Base-by-base conservation (phyloP, 2,888 invertebrate genomes). In the Chydorus sphaericus region DNA sequence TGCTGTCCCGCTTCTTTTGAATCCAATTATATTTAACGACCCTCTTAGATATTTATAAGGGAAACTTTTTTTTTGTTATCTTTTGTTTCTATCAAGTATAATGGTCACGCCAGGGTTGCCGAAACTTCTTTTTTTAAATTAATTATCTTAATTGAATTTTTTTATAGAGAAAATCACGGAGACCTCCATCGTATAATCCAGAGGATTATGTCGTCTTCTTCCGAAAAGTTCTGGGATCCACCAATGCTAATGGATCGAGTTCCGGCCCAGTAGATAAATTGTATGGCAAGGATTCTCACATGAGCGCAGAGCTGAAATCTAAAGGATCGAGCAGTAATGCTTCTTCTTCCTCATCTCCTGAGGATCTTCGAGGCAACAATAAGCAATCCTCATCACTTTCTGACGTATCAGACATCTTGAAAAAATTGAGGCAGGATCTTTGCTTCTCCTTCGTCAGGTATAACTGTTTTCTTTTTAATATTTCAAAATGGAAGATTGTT, bases 391-490 rank as follows among this genome's bases (percentile, higher is more conserved):
- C 85, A 16, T 84, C 87, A 11, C 83, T 91, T 44, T 86, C 89
- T 48, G 84, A 87, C 11, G 83, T 91, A 44, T 86, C 89, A 48
- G 91, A 92, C 70, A 75, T 92, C 26, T 76, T 93, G 55, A 82
- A 83, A 53, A 92, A 92, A 68, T 76, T 93, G 31, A 78, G 86
- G 62, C 82, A 87, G 6, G 93, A 93, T 69, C 76, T 93, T 0
- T 75, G 86, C 62, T 77, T 89, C 48, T 84, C 92, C 0, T 91
- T 88, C 72, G 87, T 87, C 59, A 90, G 90, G 91, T 90, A 71
- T 68, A n/a, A n/a, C n/a, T n/a, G n/a, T n/a, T n/a, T n/a, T 33
- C 23, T n/a, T 33, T 33, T 11, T 33, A 11, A 33, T 33, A 2
- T 23, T 5, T 7, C 28, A 29, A n/a, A 50, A 4, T 20, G 4